Base-by-base conservation (phyloP, 2,888 invertebrate genomes). In the Meiosimyza platycephala region DNA sequence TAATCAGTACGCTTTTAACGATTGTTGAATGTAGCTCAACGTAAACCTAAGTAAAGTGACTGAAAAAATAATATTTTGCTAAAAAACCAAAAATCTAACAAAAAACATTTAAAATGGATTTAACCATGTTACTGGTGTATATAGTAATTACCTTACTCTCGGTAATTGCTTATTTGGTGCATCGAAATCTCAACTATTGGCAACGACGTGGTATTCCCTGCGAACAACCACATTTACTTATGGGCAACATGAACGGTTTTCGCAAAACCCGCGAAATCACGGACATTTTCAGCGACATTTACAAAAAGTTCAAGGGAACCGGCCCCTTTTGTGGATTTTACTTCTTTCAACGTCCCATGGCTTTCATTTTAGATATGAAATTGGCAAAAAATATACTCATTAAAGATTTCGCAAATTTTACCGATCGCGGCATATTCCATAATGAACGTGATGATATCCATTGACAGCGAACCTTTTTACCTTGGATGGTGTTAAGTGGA, bases 401-500 rank as follows among this genome's bases (percentile, higher is more conserved):
- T 1, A 77, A 74, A 54, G 78, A 79, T 63, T 79, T 79, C 54
- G 66, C 75, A 0, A 75, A 81, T 63, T 86, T 86, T 75, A 77
- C 78, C n/a, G 81, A 84, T 75, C 82, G 83, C 33, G 80, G 82
- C 1, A 51, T 82, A 4, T 78, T 76, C 11, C 60, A 74, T n/a
- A 80, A 84, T 63, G 83, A 82, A 60, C 74, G 76, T 0, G 82
- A 83, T 48, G 88, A 85, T n/a, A 88, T 79, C 87, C 88, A 0
- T 70, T 88, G 3, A 81, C 85, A 0, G 83, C 79, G 0, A 83
- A 88, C 72, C 71, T 88, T 3, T 85, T 88, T 55, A 80, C 80
- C 7, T 76, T 88, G 70, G 87, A 88, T 63, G 86, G 85, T 2
- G 76, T 78, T 3, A 83, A 83, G 72, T 88, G 88, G 88, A 86